Conservation (phyloP, 1,140 invertebrate genomes). For the Psix sp. region DNA sequence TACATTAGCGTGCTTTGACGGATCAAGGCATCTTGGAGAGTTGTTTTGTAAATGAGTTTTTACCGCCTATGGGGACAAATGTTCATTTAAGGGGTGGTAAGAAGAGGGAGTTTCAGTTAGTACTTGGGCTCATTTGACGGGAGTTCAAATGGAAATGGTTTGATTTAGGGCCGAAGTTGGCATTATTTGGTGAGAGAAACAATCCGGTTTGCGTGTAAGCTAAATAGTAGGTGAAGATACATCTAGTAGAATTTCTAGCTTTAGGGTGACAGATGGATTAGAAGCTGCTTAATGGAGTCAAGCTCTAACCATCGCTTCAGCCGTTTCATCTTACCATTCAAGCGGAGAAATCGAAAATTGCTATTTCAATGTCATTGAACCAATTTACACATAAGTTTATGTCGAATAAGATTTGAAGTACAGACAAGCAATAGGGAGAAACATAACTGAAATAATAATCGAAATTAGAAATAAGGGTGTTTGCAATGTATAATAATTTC, state of each 20-base stretch:
- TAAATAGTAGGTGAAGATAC: constrained; percentile 52
- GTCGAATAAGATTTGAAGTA: no score
- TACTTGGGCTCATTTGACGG: constrained; percentile 41
- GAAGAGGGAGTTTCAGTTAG: constrained; percentile 25
- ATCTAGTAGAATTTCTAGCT: constrained; percentile 28
- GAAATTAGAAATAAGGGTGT: no score
- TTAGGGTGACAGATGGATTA: constrained; percentile 35
- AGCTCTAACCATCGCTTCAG: constrained; percentile 16
- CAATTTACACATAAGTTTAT: no score
- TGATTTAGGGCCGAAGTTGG: constrained; percentile 45
- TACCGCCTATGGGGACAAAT: constrained; percentile 29
- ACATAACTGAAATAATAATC: no score
- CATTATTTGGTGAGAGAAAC: constrained; percentile 51
- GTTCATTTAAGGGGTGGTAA: constrained; percentile 7
- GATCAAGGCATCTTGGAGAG: constrained; percentile 24
- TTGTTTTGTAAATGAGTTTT: constrained; percentile 48
- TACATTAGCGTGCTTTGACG: constrained; percentile 1
- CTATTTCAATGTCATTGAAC: neutral
- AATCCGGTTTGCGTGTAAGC: constrained; percentile 39
- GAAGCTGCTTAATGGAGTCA: constrained; percentile 42
- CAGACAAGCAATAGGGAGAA: no score
- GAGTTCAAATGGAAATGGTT: constrained; percentile 51
- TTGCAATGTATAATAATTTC: no score
- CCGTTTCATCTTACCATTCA: constrained; percentile 12
- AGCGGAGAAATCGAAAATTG: constrained; percentile 12